phyloP scores from a whole-genome alignment of 2,113 vertebrate species.

The Erythrocercus mccallii region DNA sequence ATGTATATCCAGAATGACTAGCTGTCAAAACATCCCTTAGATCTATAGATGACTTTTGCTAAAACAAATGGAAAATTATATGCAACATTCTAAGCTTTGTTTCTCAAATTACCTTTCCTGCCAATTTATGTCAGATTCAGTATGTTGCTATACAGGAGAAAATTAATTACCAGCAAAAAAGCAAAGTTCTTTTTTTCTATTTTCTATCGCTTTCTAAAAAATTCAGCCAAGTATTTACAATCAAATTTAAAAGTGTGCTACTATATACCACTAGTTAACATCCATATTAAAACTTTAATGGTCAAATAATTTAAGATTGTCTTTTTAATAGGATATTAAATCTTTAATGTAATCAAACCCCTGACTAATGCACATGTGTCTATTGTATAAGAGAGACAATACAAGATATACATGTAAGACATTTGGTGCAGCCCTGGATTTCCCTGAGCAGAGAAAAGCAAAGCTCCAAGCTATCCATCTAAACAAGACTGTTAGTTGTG shows the following conservation, averaged over 20 bases:
- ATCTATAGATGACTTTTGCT: neutral
- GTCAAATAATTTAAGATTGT: neutral
- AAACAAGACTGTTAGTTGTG: neutral
- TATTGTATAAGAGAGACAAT: neutral
- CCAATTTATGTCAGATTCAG: neutral
- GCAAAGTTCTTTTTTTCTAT: neutral
- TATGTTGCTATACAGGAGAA: neutral
- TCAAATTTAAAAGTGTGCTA: neutral
- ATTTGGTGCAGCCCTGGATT: neutral
- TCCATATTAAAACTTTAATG: neutral
- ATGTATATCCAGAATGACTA: neutral
- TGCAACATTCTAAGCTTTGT: neutral
- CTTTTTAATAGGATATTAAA: neutral
- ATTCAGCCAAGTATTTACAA: neutral
- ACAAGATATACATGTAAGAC: neutral
- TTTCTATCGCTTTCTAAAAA: neutral
- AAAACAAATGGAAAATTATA: conserved; percentile 1
- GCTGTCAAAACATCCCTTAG: neutral
- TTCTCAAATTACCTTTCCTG: conserved; percentile 1
- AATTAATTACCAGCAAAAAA: neutral
- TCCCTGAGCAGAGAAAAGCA: neutral
- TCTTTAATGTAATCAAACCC: neutral
- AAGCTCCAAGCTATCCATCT: neutral
- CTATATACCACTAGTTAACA: neutral
- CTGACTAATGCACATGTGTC: neutral